These are phyloP conservation scores for Nephotettix cincticeps DNA, from an alignment of 1,140 invertebrate species.

Conservation along the genomic window DNA sequence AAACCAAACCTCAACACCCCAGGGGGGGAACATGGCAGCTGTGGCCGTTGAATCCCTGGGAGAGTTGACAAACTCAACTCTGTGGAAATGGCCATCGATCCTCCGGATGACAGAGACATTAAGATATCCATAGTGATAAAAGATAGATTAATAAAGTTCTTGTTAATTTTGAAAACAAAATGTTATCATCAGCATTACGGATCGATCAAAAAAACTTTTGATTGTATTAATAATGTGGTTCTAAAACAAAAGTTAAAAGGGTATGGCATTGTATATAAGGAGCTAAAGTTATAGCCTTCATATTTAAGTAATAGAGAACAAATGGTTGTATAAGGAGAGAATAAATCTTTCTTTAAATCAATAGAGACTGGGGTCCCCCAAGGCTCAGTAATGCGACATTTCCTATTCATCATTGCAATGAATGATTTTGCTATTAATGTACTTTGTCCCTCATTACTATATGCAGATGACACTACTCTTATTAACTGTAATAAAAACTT, in stretches of 20 bases:
- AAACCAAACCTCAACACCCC: too few relatives aligned
- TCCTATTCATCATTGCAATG: background rate
- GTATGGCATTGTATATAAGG: background rate
- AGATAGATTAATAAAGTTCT: background rate
- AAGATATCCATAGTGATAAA: too few relatives aligned
- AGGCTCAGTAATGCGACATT: background rate
- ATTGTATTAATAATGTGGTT: constrained; percentile 1
- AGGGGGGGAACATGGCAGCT: too few relatives aligned
- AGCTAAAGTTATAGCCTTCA: background rate
- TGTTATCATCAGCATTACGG: background rate
- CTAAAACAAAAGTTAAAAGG: too few relatives aligned
- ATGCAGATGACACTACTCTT: background rate
- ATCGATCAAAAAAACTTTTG: background rate
- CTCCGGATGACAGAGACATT: too few relatives aligned
- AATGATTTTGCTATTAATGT: background rate
- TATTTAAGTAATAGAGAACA: background rate
- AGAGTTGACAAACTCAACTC: too few relatives aligned
- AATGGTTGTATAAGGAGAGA: background rate
- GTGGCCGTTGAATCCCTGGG: too few relatives aligned
- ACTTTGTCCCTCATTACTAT: background rate
- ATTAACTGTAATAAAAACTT: too few relatives aligned
- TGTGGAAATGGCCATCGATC: too few relatives aligned
- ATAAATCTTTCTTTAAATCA: background rate
- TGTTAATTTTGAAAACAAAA: background rate
- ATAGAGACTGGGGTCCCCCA: background rate